These are phyloP conservation scores for Caenorhabditis afra DNA, from an alignment of 2,888 invertebrate genomes.

Conservation along the genomic window DNA sequence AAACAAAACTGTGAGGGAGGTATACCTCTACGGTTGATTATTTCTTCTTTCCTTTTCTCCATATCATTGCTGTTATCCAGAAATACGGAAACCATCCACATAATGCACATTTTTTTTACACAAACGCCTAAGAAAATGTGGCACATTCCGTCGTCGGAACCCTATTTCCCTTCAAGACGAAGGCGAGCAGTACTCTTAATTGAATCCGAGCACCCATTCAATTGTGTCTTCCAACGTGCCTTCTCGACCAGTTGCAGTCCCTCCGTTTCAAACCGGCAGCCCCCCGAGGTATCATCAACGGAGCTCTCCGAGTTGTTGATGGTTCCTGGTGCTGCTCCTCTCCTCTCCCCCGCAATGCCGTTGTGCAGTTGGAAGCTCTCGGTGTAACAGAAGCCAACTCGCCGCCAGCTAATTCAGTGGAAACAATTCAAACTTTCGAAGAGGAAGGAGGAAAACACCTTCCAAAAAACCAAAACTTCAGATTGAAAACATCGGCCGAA, in stretches of 20 bases:
- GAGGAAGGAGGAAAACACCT: conserved; percentile 34
- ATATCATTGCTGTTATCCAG: conserved; percentile 37
- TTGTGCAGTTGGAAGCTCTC: conserved; percentile 45
- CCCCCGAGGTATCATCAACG: conserved; percentile 29
- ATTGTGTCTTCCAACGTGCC: conserved; percentile 24
- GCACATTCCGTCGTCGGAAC: conserved; percentile 11
- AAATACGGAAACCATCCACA: conserved; percentile 36
- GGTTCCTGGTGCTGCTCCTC: conserved; percentile 51
- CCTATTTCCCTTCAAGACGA: conserved; percentile 7
- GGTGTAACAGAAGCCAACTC: conserved; percentile 41
- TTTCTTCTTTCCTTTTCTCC: conserved; percentile 38
- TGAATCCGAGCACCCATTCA: conserved; percentile 46
- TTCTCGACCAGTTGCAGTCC: background rate
- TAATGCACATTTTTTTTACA: conserved; percentile 22
- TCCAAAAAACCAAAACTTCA: background rate
- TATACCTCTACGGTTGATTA: no score
- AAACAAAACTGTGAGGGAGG: conserved; percentile 25
- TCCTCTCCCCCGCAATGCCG: conserved; percentile 53
- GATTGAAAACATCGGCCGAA: background rate
- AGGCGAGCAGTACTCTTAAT: conserved; percentile 27
- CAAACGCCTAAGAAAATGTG: conserved; percentile 29
- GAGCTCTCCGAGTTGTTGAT: conserved; percentile 34
- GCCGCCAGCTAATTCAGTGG: conserved; percentile 46
- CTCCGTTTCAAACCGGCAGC: conserved; percentile 6
- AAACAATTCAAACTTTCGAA: conserved; percentile 56